Base-by-base conservation (phyloP, 2,797 vertebrate genomes). In the Macroramphosus scolopax region DNA sequence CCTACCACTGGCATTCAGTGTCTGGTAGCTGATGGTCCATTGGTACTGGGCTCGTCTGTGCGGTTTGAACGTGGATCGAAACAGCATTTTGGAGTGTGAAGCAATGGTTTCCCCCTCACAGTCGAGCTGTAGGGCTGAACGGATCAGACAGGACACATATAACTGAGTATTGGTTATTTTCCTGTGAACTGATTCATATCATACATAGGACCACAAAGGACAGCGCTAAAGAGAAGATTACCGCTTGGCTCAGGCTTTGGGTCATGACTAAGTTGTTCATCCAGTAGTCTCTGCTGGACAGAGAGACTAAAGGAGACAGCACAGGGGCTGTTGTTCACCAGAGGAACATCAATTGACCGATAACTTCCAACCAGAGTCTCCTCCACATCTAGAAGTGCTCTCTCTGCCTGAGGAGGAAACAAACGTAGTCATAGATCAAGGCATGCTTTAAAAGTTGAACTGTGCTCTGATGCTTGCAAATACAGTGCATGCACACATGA, bases 1-100 rank as follows among this genome's bases (percentile, higher is more conserved):
- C 46, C 25, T 81, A 96, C 95, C 94, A 77, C 55, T 82, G 5
- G 46, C 16, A 38, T 75, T 83, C 24, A 91, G 59, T 62, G 89
- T 79, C 48, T 88, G 67, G 62, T 92, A 95, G 68, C 63, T 89
- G 86, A 99, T 82, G 50, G 65, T 86, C 95, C 96, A 99, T 37
- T 51, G 65, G 68, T 96, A 96, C 34, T 25, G 76, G 37, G 86
- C 62, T 25, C 47, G 85, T 29, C 46, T 85, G 13, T 73, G 53
- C 22, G 87, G 92, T 46, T 54, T 88, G 51, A 89, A 80, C 0
- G 80, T 92, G 62, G 87, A 52, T 34, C 0, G 72, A 13, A 98
- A 39, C 37, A 71, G 50, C 45, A 88, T 49, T 73, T 80, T 92
- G 56, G 91, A 92, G 36, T 80, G 80, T 50, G 94, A 89, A 0